These are phyloP conservation scores for Callipepla californica DNA, from an alignment of 2,113 vertebrate genomes.

Conservation along the genomic window DNA sequence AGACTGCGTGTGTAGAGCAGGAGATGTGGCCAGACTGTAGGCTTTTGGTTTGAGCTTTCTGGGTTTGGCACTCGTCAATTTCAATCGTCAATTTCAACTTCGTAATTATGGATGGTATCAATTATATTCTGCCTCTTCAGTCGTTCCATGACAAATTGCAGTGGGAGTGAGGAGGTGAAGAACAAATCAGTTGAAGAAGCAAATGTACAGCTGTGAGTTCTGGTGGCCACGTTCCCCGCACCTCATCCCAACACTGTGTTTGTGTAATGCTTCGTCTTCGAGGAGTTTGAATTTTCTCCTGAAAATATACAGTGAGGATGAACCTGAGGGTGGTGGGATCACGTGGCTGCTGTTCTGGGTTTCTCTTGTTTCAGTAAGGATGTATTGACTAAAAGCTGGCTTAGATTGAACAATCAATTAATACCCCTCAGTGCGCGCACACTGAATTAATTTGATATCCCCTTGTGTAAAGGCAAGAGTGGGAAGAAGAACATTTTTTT, in stretches of 20 bases:
- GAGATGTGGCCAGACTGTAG: not conserved
- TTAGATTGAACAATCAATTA: conserved; percentile 4
- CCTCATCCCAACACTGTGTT: not conserved
- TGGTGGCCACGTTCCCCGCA: not conserved
- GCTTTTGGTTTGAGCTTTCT: not conserved
- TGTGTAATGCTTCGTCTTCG: not conserved
- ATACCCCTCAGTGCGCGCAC: not conserved
- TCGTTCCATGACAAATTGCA: not conserved
- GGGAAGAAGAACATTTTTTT: not conserved
- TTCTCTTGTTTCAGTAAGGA: not conserved
- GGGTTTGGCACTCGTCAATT: not conserved
- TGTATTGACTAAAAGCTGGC: not conserved
- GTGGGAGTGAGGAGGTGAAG: not conserved
- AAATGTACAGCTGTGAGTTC: not conserved
- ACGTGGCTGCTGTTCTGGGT: not conserved
- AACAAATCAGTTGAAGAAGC: not conserved
- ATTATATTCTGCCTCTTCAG: not conserved
- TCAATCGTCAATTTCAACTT: not conserved
- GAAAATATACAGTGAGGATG: accelerated
- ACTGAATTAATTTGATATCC: conserved; percentile 33
- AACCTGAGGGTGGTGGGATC: not conserved
- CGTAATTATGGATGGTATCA: not conserved
- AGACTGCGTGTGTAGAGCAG: not conserved
- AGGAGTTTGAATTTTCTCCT: not conserved
- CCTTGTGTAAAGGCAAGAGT: not conserved